Percentiles rank a stretch among this genome's conserved stretches.
Evolutionary conservation across 2,113 vertebrate genomes (phyloP).

Genomic region (Heterocephalus glaber): DNA sequence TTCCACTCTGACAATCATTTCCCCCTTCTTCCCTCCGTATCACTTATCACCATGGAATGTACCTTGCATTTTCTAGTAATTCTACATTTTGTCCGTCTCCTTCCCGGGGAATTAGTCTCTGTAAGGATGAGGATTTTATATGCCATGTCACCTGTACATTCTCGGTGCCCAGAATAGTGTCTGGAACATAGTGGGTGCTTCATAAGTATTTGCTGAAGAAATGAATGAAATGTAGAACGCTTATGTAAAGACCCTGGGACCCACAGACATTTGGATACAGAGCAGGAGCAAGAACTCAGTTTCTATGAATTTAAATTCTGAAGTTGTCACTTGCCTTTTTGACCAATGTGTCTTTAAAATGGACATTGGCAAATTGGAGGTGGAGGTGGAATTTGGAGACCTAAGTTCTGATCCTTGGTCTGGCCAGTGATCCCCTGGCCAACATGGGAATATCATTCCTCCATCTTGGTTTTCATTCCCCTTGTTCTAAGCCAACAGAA

Average conservation of each 20-base stretch:
- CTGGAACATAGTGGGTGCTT: not conserved
- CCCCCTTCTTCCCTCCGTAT: not conserved
- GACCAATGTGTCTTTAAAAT: not conserved
- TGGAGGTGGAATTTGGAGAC: not conserved
- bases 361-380: not conserved
- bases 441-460: not conserved
- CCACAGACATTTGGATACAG: not conserved
- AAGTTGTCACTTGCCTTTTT: not conserved
- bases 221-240: not conserved
- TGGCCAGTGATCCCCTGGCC: not conserved
- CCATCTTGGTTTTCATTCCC: not conserved
- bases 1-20: not conserved
- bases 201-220: not conserved
- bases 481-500: not conserved
- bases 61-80: not conserved
- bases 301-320: not conserved
- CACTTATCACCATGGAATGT: not conserved
- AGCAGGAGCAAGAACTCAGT: not conserved
- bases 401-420: not conserved
- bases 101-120: not conserved
- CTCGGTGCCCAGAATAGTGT: not conserved
- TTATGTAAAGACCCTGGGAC: not conserved
- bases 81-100: not conserved
- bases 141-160: not conserved
- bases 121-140: not conserved